Evolutionary conservation across 2,797 vertebrate species (phyloP).

Genomic region (Acanthurus tractus): DNA sequence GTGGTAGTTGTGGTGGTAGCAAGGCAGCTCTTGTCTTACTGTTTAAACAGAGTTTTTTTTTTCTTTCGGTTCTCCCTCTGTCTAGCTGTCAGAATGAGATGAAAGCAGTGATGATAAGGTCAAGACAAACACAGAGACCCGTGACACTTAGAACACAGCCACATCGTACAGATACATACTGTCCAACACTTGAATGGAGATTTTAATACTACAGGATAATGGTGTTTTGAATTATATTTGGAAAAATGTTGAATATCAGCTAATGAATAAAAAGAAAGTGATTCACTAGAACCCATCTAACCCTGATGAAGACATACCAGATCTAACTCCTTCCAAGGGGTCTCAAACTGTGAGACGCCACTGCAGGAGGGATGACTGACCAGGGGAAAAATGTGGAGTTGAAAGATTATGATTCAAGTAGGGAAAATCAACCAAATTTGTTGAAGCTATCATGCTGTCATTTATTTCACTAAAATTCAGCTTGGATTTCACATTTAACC

Average conservation of each 20-base stretch:
- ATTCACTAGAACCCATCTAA: slow-evolving; percentile 11
- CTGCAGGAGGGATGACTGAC: too few species aligned
- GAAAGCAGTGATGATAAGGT: slow-evolving; percentile 62
- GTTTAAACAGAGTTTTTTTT: slow-evolving; percentile 60
- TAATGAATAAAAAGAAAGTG: slow-evolving; percentile 8
- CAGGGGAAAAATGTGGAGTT: too few species aligned
- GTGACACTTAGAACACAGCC: slow-evolving; percentile 39
- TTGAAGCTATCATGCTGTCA: too few species aligned
- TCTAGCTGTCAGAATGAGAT: slow-evolving; percentile 58
- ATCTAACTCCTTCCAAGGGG: too few species aligned
- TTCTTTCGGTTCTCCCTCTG: slow-evolving; percentile 47
- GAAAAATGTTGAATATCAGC: slow-evolving; percentile 11
- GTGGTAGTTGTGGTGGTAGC: slow-evolving; percentile 13
- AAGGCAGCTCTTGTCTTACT: slow-evolving; percentile 47
- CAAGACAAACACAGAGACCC: slow-evolving; percentile 52
- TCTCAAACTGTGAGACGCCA: too few species aligned
- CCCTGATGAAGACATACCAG: neutral
- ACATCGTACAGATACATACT: slow-evolving; percentile 17
- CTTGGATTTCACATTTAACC: too few species aligned
- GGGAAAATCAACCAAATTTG: too few species aligned
- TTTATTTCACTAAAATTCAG: too few species aligned
- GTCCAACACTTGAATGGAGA: neutral
- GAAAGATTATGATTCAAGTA: too few species aligned
- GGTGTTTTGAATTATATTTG: slow-evolving; percentile 1
- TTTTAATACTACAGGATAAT: slow-evolving; percentile 9